A percentile compares a stretch with the other conserved stretches of the same genome.
Evolutionary conservation across 2,888 invertebrate genomes (phyloP).

Genomic region (Thyatira batis): DNA sequence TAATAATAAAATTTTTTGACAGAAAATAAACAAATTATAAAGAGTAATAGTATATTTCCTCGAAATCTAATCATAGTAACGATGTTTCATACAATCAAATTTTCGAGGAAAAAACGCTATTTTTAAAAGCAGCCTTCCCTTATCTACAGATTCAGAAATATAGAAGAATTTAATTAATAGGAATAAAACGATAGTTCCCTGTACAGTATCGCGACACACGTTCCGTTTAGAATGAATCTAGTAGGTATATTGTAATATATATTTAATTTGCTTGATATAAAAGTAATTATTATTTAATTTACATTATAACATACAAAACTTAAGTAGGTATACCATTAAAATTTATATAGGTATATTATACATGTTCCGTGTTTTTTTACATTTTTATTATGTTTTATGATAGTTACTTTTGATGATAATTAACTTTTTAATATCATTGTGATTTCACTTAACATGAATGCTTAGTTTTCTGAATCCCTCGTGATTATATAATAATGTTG

Average conservation of each 20-base stretch:
- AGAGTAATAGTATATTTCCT: background rate
- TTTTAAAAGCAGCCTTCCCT: conserved; percentile 6
- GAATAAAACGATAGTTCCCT: conserved; percentile 47
- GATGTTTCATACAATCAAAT: background rate
- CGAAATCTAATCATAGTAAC: background rate
- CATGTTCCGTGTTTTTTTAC: no score
- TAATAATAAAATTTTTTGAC: no score
- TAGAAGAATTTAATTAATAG: conserved; percentile 62
- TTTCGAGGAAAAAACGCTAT: background rate
- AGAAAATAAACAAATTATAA: no score
- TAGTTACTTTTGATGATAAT: no score
- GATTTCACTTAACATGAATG: no score
- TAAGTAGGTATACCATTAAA: no score
- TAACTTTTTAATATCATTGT: no score
- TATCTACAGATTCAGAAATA: conserved; percentile 41
- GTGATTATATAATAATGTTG: conserved; percentile 9
- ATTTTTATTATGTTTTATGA: no score
- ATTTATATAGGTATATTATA: no score
- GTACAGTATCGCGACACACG: conserved; percentile 42
- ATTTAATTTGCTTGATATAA: background rate
- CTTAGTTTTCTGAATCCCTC: no score
- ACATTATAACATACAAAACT: no score
- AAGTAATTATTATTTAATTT: no score
- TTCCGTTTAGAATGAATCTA: conserved; percentile 1
- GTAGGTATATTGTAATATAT: background rate